A percentile compares a stretch with the other conserved stretches of the same genome.
Evolutionary conservation across 30 jellyfish, hydroid and myxozoan species (phyloP).

Genomic region (Phacellophora camtschatica): DNA sequence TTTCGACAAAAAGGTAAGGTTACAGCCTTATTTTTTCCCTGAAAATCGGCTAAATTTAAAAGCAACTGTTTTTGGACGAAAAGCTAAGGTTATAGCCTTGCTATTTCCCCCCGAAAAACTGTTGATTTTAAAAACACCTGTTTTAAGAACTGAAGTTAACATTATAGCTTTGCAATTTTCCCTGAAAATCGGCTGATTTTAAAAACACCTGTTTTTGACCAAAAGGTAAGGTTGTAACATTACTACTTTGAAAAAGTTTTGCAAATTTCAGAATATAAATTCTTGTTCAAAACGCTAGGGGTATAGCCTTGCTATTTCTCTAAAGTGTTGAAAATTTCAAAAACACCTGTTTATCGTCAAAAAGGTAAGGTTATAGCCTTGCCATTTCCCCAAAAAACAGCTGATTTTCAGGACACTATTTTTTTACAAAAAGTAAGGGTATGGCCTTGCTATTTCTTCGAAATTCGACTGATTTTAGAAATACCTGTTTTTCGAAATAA

Average conservation of each 20-base stretch:
- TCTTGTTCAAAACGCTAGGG: neutral
- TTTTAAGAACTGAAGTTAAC: neutral
- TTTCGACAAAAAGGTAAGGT: no score
- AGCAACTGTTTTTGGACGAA: no score
- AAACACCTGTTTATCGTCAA: neutral
- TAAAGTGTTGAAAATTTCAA: neutral
- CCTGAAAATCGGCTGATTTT: neutral
- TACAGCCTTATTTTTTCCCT: no score
- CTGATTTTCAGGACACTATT: neutral
- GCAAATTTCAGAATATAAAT: neutral
- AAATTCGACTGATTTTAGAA: neutral
- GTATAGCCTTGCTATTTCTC: neutral
- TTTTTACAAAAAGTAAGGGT: constrained; percentile 3
- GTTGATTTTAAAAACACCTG: neutral
- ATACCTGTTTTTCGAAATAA: no score
- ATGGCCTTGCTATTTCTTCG: neutral
- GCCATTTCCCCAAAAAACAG: neutral
- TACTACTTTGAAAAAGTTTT: neutral
- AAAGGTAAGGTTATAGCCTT: neutral
- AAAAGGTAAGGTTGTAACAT: neutral
- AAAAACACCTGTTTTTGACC: neutral
- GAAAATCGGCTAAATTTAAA: no score
- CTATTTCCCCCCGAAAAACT: neutral
- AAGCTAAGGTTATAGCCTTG: no score
- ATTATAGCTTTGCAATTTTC: neutral